A percentile compares a stretch with the other conserved stretches of the same genome.
Conservation (phyloP, 1,140 invertebrate genomes). For the Antheraea mylitta region DNA sequence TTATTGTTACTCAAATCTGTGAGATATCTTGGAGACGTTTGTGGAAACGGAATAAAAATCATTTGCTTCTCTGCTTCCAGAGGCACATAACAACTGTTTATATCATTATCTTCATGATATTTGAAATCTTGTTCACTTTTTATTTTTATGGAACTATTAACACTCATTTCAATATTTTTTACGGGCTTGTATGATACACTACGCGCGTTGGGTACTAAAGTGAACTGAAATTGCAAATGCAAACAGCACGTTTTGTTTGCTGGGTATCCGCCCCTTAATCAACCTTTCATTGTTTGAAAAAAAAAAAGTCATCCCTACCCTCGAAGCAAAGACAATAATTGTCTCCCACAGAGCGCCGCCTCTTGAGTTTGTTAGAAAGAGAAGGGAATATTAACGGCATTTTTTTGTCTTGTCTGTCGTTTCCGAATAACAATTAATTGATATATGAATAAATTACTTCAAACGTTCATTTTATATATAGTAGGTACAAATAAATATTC, state of each 20-base stretch:
- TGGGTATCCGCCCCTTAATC: slow-evolving; percentile 53
- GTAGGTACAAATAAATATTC: too few relatives aligned
- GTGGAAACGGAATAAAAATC: slow-evolving; percentile 43
- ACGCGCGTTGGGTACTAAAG: slow-evolving; percentile 39
- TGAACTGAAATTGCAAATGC: slow-evolving; percentile 32
- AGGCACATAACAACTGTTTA: slow-evolving; percentile 51
- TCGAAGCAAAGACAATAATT: slow-evolving; percentile 34
- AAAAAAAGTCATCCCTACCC: slow-evolving; percentile 66
- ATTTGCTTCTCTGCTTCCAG: slow-evolving; percentile 54
- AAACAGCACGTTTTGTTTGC: slow-evolving; percentile 40
- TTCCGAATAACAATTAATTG: slow-evolving; percentile 46
- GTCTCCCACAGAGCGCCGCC: slow-evolving; percentile 58
- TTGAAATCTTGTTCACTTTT: slow-evolving; percentile 59
- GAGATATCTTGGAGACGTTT: slow-evolving; percentile 59
- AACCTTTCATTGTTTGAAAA: slow-evolving; percentile 70
- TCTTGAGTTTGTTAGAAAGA: slow-evolving; percentile 43
- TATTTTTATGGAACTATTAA: slow-evolving; percentile 51
- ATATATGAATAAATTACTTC: slow-evolving; percentile 35
- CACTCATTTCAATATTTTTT: slow-evolving; percentile 57
- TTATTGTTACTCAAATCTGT: slow-evolving; percentile 63
- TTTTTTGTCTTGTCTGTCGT: slow-evolving; percentile 61
- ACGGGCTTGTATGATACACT: slow-evolving; percentile 14
- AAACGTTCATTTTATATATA: neutral
- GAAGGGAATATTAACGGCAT: slow-evolving; percentile 43
- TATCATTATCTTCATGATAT: slow-evolving; percentile 57